These are phyloP conservation scores for Tapirus indicus DNA, from an alignment of 2,797 vertebrate genomes.

Conservation along the genomic window DNA sequence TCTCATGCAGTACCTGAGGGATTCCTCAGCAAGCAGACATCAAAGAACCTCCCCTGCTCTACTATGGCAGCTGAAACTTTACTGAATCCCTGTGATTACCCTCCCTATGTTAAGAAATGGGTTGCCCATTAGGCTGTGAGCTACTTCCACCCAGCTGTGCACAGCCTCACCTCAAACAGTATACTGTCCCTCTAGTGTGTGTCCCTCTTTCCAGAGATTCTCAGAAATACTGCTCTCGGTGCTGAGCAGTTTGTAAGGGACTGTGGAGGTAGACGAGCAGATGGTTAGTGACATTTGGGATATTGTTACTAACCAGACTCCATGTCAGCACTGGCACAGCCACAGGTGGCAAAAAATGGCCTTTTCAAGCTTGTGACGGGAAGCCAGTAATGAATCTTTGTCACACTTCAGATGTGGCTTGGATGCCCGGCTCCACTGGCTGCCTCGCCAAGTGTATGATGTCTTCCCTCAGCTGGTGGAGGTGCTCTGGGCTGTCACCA, in stretches of 20 bases:
- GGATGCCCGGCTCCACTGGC: background rate
- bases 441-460: background rate
- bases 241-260: background rate
- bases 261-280: background rate
- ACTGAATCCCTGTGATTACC: background rate
- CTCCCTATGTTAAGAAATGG: background rate
- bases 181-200: background rate
- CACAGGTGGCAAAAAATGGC: constrained; percentile 8
- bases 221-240: background rate
- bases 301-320: background rate
- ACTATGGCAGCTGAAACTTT: background rate
- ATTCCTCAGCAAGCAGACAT: background rate
- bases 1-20: background rate
- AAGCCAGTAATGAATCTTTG: background rate
- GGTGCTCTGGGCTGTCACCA: background rate
- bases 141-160: background rate
- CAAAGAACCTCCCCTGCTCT: background rate
- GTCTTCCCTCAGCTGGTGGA: background rate
- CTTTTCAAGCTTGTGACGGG: background rate
- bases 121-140: background rate
- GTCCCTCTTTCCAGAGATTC: background rate
- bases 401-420: background rate
- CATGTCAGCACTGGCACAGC: background rate
- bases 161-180: background rate
- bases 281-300: background rate